Percentiles rank a stretch among this genome's conserved stretches.
Evolutionary conservation across 2,888 invertebrate genomes (phyloP).

Genomic region (Lithophane ornitopus): DNA sequence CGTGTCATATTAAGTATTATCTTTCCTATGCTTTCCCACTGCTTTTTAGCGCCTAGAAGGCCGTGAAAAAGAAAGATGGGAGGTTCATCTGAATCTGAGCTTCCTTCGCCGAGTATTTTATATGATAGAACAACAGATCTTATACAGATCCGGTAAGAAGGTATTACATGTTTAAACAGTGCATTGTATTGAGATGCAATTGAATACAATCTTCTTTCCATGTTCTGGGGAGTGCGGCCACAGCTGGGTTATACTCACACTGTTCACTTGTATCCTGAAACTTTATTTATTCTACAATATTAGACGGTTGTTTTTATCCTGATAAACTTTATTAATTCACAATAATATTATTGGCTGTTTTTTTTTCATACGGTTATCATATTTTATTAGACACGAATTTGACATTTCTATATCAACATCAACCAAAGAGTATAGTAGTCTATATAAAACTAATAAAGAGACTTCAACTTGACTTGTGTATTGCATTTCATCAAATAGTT

Average conservation of each 20-base stretch:
- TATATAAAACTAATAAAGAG: too few species aligned
- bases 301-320: too few species aligned
- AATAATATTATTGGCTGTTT: too few species aligned
- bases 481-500: too few species aligned
- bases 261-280: background rate
- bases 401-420: conserved; percentile 21
- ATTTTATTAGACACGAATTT: background rate
- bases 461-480: too few species aligned
- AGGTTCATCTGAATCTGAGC: conserved; percentile 69
- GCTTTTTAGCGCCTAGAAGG: conserved; percentile 95
- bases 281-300: background rate
- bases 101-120: conserved; percentile 77
- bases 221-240: conserved; percentile 2
- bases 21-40: conserved; percentile 96
- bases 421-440: background rate
- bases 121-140: conserved; percentile 79
- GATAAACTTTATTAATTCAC: too few species aligned
- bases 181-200: conserved; percentile 20
- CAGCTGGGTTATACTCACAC: background rate
- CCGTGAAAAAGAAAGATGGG: conserved; percentile 93
- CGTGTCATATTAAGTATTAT: conserved; percentile 92
- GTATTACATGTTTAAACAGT: conserved; percentile 40
- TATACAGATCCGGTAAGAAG: conserved; percentile 33
- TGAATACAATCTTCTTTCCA: conserved; percentile 45
- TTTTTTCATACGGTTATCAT: background rate